phyloP scores from a whole-genome alignment of 2,797 vertebrate species.

The Oreochromis grahami region DNA sequence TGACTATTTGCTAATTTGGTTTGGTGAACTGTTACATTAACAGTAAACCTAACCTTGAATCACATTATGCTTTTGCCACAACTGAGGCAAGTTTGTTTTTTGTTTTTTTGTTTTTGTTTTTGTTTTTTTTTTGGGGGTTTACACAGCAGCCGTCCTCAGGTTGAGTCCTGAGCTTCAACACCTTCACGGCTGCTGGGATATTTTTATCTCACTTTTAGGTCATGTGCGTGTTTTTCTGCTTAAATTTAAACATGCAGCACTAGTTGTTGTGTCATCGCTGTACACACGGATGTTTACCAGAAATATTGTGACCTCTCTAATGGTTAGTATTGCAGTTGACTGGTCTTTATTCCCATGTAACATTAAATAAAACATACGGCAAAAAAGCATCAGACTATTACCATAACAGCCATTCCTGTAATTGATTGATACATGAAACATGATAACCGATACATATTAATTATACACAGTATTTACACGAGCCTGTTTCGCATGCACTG shows the following conservation, averaged over 20 bases:
- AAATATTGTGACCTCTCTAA: neutral
- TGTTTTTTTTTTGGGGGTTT: neutral
- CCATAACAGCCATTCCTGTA: neutral
- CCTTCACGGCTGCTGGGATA: neutral
- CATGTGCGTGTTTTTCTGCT: neutral
- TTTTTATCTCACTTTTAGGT: neutral
- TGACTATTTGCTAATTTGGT: neutral
- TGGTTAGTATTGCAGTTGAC: neutral
- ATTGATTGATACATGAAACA: neutral
- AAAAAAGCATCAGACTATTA: neutral
- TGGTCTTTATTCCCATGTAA: neutral
- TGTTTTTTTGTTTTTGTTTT: too few species aligned
- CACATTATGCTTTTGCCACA: neutral
- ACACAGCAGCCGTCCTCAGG: neutral
- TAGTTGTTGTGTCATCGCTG: neutral
- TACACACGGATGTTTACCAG: neutral
- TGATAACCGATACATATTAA: neutral
- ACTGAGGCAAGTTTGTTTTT: neutral
- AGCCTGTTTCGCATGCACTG: neutral
- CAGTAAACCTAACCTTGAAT: neutral
- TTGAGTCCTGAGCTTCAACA: neutral
- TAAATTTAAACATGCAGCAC: neutral
- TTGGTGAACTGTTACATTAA: neutral
- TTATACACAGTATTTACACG: neutral
- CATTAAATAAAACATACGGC: neutral